Evolutionary conservation across 2,113 vertebrate species (phyloP).

Genomic region (Lathamus discolor): DNA sequence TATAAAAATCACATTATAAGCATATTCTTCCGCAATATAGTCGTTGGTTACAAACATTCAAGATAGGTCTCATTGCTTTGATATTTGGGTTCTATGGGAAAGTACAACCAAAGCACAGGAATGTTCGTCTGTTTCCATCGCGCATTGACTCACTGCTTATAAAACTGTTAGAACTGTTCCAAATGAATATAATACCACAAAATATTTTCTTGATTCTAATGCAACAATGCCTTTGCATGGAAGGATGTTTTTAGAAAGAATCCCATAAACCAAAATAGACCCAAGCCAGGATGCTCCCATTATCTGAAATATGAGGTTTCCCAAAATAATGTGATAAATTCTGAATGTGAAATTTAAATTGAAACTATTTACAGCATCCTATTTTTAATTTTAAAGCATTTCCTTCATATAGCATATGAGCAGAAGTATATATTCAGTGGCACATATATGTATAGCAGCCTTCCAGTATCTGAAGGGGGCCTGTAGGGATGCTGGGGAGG

Average conservation of each 20-base stretch:
- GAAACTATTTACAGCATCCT: too few relatives aligned
- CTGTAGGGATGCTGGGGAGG: too few relatives aligned
- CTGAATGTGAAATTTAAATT: not conserved
- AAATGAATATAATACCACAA: not conserved
- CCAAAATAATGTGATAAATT: not conserved
- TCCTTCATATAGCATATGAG: accelerated
- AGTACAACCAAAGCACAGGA: not conserved
- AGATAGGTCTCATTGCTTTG: not conserved
- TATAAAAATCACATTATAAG: not conserved
- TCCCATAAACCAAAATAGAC: not conserved
- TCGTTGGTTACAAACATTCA: not conserved
- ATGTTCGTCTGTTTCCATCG: not conserved
- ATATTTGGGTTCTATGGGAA: not conserved
- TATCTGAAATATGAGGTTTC: not conserved
- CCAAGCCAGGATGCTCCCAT: not conserved
- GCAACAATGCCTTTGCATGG: not conserved
- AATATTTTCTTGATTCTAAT: not conserved
- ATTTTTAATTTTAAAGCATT: not conserved
- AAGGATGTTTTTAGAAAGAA: not conserved
- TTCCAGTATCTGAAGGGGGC: too few relatives aligned
- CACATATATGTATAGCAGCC: accelerated
- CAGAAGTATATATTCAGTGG: not conserved
- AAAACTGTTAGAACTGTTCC: not conserved
- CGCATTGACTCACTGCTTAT: not conserved
- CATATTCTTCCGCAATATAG: not conserved